Evolutionary conservation across 2,888 invertebrate species (phyloP).

Genomic region (Allolobophora icterica): DNA sequence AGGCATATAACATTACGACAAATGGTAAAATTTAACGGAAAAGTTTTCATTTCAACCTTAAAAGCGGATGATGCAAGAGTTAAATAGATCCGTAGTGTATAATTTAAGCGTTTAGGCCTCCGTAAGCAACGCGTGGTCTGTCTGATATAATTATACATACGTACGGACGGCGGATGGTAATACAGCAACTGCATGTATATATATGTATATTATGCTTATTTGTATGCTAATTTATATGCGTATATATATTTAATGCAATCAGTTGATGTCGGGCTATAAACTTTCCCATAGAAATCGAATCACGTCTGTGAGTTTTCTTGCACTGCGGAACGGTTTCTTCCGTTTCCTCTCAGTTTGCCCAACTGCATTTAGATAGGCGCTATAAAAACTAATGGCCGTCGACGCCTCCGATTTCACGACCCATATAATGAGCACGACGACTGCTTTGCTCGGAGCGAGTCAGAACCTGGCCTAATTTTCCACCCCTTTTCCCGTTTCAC

Average conservation of each 20-base stretch:
- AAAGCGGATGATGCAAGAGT: no score
- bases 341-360: background rate
- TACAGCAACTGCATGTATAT: background rate
- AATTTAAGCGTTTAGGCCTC: background rate
- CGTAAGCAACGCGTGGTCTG: background rate
- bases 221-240: background rate
- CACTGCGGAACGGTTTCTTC: background rate
- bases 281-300: background rate
- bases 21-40: no score
- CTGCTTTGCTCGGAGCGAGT: background rate
- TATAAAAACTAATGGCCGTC: background rate
- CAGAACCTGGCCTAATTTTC: background rate
- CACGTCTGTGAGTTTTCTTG: background rate
- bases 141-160: background rate
- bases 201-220: background rate
- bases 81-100: background rate
- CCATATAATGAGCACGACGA: background rate
- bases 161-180: background rate
- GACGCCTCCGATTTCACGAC: background rate
- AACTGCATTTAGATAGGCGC: slow-evolving; percentile 2
- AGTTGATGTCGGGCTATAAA: background rate
- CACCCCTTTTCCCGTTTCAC: background rate
- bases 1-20: no score
- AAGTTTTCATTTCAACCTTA: no score
- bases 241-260: background rate